Evolutionary conservation across 2,113 vertebrate species (phyloP).

Genomic region (Psilopsiagon aymara): DNA sequence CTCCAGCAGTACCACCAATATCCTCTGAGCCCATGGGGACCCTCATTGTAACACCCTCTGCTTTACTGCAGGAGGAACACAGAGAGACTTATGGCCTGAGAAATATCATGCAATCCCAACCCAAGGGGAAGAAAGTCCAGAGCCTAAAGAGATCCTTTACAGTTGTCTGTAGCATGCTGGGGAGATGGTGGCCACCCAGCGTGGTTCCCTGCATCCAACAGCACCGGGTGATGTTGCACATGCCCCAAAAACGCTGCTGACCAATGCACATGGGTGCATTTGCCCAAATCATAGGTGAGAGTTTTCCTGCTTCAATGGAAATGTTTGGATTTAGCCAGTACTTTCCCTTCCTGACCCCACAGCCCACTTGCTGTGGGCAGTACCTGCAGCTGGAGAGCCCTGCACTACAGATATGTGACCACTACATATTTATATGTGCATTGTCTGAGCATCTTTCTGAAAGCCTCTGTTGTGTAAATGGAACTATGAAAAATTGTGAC

Average conservation of each 20-base stretch:
- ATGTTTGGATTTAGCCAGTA: fast-evolving
- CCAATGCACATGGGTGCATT: fast-evolving
- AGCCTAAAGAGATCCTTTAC: neutral
- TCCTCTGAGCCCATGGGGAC: neutral
- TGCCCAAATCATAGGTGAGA: fast-evolving
- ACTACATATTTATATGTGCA: fast-evolving
- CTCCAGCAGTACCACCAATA: neutral
- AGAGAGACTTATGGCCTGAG: neutral
- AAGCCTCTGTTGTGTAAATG: neutral
- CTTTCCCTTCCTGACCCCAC: neutral
- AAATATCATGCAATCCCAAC: neutral
- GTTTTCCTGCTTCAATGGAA: neutral
- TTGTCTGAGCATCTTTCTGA: neutral
- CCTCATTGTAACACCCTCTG: neutral
- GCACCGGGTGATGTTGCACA: neutral
- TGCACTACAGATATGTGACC: neutral
- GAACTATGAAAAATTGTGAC: neutral
- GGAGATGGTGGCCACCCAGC: neutral
- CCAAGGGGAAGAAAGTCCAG: neutral
- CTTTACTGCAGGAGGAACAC: neutral
- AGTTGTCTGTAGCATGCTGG: neutral
- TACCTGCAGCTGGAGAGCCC: neutral
- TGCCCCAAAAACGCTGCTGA: neutral
- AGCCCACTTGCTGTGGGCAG: fast-evolving
- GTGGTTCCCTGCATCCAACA: neutral